Conservation (phyloP, 2,797 vertebrate genomes). For the Xyrichtys novacula region DNA sequence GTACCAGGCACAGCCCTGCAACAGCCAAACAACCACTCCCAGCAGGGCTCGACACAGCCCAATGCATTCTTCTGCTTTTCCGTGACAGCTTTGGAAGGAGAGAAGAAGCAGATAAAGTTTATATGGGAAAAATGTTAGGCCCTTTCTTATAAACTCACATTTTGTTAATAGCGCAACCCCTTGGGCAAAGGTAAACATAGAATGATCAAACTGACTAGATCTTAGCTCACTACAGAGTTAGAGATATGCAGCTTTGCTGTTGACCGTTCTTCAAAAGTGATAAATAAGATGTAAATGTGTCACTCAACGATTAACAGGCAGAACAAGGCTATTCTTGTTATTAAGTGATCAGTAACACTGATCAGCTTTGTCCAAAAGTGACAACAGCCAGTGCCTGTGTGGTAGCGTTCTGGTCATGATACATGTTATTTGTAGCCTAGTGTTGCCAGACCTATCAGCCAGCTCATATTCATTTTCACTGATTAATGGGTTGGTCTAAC, state of each 20-base stretch:
- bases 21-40: slow-evolving; percentile 92
- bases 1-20: slow-evolving; percentile 92
- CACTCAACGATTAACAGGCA: background rate
- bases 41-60: slow-evolving; percentile 94
- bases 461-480: too few species aligned
- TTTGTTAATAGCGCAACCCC: background rate
- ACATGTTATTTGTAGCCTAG: too few species aligned
- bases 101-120: background rate
- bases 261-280: background rate
- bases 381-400: too few species aligned
- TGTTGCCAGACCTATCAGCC: too few species aligned
- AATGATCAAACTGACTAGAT: background rate
- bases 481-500: too few species aligned
- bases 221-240: background rate
- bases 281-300: background rate
- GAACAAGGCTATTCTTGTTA: background rate
- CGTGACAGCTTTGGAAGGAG: slow-evolving; percentile 87
- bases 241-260: background rate
- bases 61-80: slow-evolving; percentile 97
- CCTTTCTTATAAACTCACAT: background rate
- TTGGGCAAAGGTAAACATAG: background rate
- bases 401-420: background rate
- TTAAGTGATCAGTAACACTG: background rate
- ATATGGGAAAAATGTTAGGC: background rate
- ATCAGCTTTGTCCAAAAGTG: too few species aligned